Evolutionary conservation across 2,113 vertebrate species (phyloP).

Genomic region (Eubucco bourcierii): DNA sequence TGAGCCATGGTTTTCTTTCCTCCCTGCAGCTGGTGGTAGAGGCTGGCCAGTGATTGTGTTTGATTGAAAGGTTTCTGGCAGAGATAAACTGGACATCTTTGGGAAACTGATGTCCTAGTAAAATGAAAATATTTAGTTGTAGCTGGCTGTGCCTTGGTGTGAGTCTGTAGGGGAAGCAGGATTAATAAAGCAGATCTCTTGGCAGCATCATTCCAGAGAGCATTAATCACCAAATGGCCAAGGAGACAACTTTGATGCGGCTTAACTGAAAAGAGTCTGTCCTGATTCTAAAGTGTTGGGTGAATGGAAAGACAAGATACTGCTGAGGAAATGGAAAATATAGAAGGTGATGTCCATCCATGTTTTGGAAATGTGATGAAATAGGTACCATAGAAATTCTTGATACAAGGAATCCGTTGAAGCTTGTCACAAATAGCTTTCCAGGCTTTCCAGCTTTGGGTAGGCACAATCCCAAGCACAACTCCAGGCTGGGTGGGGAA

Average conservation of each 20-base stretch:
- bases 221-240: neutral
- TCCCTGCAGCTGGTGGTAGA: accelerated
- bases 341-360: neutral
- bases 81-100: neutral
- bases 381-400: constrained; percentile 63
- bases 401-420: constrained; percentile 4
- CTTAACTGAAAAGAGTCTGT: neutral
- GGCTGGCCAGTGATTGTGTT: neutral
- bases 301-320: neutral
- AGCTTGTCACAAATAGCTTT: constrained; percentile 32
- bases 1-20: neutral
- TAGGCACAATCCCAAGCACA: too few relatives aligned
- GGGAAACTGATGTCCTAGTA: neutral
- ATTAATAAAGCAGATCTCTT: neutral
- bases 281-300: neutral
- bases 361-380: neutral
- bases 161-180: neutral
- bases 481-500: too few relatives aligned
- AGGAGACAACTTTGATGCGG: neutral
- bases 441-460: too few relatives aligned
- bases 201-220: neutral
- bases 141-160: neutral
- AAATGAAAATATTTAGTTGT: neutral
- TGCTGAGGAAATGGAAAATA: neutral
- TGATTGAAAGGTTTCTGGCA: neutral